A percentile compares a stretch with the other conserved stretches of the same genome.
These are phyloP conservation scores for Agrotis exclamationis DNA, from an alignment of 2,888 invertebrate species.

Conservation along the genomic window DNA sequence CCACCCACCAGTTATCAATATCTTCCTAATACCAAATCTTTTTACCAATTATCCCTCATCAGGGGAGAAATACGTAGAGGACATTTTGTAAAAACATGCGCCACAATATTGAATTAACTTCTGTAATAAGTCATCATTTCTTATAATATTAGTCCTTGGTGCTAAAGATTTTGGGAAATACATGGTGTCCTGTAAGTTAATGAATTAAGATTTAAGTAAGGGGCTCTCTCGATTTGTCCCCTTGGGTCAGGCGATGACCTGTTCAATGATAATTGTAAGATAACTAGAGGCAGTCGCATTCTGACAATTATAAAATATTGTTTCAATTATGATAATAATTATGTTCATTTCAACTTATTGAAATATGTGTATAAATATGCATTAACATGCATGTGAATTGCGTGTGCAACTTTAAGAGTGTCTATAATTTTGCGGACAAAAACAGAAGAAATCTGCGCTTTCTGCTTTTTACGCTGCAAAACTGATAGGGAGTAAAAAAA, in stretches of 20 bases:
- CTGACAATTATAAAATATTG: background rate
- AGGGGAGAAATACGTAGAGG: conserved; percentile 28
- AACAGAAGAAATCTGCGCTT: too few species aligned
- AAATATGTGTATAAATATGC: background rate
- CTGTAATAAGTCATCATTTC: background rate
- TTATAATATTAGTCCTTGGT: conserved; percentile 12
- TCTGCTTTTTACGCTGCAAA: too few species aligned
- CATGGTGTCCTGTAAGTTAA: background rate
- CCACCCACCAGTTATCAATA: conserved; percentile 40
- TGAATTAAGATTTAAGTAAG: conserved; percentile 6
- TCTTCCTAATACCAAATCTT: conserved; percentile 39
- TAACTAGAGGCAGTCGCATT: conserved; percentile 20
- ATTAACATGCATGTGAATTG: conserved; percentile 4
- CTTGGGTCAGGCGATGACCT: conserved; percentile 59
- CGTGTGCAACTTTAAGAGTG: background rate
- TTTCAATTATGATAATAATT: background rate
- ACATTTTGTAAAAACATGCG: conserved; percentile 6
- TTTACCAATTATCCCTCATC: conserved; percentile 51
- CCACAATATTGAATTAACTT: conserved; percentile 11
- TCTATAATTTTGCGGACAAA: too few species aligned
- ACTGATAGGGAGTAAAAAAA: too few species aligned
- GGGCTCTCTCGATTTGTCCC: conserved; percentile 18
- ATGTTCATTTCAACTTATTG: conserved; percentile 17
- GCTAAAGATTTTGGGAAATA: conserved; percentile 12
- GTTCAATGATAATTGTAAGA: conserved; percentile 45